These are phyloP conservation scores for Engystomops pustulosus DNA, from an alignment of 2,113 vertebrate genomes.

Conservation along the genomic window DNA sequence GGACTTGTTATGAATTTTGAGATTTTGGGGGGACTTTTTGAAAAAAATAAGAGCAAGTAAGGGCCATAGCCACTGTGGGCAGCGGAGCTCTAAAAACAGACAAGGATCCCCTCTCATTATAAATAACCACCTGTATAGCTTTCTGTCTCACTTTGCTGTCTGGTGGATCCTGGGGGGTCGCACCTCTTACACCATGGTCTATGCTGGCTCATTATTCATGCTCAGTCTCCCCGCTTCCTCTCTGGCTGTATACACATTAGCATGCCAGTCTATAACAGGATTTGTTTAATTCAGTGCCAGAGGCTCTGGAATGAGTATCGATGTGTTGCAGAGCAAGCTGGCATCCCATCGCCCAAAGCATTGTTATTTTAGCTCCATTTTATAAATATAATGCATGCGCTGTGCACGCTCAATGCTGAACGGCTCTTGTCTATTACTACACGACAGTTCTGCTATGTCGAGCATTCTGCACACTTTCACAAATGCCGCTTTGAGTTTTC, in stretches of 20 bases:
- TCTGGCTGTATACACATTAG: constrained; percentile 50
- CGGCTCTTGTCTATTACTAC: constrained; percentile 73
- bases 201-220: constrained; percentile 22
- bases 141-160: too few relatives aligned
- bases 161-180: background rate
- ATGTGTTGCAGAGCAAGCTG: constrained; percentile 29
- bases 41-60: too few relatives aligned
- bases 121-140: too few relatives aligned
- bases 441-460: constrained; percentile 73
- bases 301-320: constrained; percentile 34
- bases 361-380: constrained; percentile 36
- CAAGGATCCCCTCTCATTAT: too few relatives aligned
- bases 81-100: too few relatives aligned
- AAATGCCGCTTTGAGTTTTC: constrained; percentile 79
- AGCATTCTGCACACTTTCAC: constrained; percentile 77
- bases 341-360: constrained; percentile 11
- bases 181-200: constrained; percentile 4
- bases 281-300: constrained; percentile 52
- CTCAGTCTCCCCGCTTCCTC: constrained; percentile 19
- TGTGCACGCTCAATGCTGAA: constrained; percentile 44
- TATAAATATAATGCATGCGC: constrained; percentile 18
- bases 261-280: constrained; percentile 45
- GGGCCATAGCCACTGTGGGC: too few relatives aligned
- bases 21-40: too few relatives aligned
- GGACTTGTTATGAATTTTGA: too few relatives aligned